A percentile compares a stretch with the other conserved stretches of the same genome.
These are phyloP conservation scores for Conchocele bisecta DNA, from an alignment of 2,888 invertebrate species.

Conservation along the genomic window DNA sequence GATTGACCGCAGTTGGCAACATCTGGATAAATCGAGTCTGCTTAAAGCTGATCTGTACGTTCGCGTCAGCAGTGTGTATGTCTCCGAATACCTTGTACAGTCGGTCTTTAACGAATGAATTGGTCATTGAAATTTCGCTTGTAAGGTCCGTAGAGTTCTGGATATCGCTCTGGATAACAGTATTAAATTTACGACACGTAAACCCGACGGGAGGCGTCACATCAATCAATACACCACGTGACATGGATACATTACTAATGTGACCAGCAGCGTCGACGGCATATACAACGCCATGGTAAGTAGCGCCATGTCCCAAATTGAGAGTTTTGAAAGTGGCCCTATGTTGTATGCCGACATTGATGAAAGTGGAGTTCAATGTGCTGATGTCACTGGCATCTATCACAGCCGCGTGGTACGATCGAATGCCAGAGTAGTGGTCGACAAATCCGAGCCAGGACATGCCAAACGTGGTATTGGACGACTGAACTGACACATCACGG, in stretches of 20 bases:
- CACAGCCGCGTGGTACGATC: slow-evolving; percentile 32
- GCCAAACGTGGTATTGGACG: slow-evolving; percentile 12
- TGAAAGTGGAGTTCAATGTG: not conserved
- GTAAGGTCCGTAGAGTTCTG: not conserved
- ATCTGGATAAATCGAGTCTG: no score
- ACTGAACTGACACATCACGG: slow-evolving; percentile 33
- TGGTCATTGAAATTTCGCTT: not conserved
- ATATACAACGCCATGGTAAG: slow-evolving; percentile 32
- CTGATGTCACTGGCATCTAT: not conserved
- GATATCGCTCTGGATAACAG: not conserved
- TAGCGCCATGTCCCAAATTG: slow-evolving; percentile 12
- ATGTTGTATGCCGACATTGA: slow-evolving; percentile 25
- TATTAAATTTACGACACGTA: not conserved
- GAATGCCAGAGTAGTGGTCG: slow-evolving; percentile 49
- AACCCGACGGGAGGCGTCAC: not conserved
- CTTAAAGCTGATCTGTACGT: not conserved
- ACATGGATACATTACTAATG: slow-evolving; percentile 15
- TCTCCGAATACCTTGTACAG: not conserved
- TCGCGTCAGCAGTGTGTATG: not conserved
- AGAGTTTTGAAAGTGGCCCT: slow-evolving; percentile 1
- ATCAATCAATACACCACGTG: slow-evolving; percentile 13
- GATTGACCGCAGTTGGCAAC: not conserved
- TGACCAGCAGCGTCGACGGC: slow-evolving; percentile 53
- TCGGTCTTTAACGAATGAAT: not conserved
- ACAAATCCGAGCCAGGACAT: slow-evolving; percentile 62